phyloP scores from a whole-genome alignment of 2,888 invertebrate species.

The Carabus problematicus region DNA sequence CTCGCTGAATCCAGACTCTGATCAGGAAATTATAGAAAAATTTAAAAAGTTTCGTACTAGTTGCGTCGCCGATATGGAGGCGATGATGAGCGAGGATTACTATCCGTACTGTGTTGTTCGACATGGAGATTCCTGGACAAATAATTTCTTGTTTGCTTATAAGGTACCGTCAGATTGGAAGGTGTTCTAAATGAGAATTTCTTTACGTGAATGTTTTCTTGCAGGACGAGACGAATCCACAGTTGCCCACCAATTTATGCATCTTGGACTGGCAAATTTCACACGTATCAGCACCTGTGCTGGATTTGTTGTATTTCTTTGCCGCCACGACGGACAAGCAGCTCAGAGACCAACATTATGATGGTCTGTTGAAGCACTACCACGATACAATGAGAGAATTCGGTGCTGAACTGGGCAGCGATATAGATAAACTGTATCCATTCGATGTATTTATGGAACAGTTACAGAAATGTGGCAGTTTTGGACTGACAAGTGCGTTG shows the following conservation, averaged over 20 bases:
- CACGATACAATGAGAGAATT: conserved; percentile 49
- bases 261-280: conserved; percentile 51
- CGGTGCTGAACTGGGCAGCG: conserved; percentile 48
- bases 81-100: conserved; percentile 36
- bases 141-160: conserved; percentile 51
- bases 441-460: conserved; percentile 50
- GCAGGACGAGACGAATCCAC: conserved; percentile 33
- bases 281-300: conserved; percentile 48
- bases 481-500: conserved; percentile 49
- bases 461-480: conserved; percentile 49
- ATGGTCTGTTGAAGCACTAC: conserved; percentile 51
- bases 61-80: conserved; percentile 20
- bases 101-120: conserved; percentile 48
- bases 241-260: conserved; percentile 47
- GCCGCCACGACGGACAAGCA: conserved; percentile 51
- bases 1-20: conserved; percentile 39
- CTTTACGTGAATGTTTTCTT: neutral
- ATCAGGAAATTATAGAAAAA: conserved; percentile 38
- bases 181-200: too few relatives aligned
- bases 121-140: conserved; percentile 50
- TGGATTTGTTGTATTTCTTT: conserved; percentile 53
- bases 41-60: conserved; percentile 41
- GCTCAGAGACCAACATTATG: conserved; percentile 49
- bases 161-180: too few relatives aligned
- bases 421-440: conserved; percentile 50